Evolutionary conservation across 2,888 invertebrate genomes (phyloP).

Genomic region (Metalampra italica): DNA sequence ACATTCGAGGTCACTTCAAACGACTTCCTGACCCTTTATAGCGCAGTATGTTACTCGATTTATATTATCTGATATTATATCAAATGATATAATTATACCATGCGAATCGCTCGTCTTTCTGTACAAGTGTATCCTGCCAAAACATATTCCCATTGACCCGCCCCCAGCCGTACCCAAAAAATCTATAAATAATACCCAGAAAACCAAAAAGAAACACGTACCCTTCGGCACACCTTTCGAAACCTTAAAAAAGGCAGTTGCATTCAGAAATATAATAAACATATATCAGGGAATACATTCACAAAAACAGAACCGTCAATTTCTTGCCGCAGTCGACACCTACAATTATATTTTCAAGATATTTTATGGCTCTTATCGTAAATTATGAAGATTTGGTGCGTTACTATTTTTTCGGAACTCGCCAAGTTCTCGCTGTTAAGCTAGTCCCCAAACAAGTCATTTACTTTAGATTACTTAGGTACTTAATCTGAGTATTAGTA

Average conservation of each 20-base stretch:
- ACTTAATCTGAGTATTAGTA: no score
- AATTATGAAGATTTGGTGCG: slow-evolving; percentile 28
- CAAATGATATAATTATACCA: no score
- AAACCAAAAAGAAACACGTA: neutral
- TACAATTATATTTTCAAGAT: slow-evolving; percentile 58
- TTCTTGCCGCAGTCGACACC: slow-evolving; percentile 36
- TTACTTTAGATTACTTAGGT: no score
- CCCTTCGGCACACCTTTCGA: neutral
- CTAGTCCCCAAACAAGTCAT: neutral
- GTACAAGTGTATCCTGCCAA: no score
- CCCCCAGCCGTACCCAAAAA: no score
- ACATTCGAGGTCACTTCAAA: no score
- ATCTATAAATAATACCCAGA: no score
- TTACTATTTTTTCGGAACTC: slow-evolving; percentile 1
- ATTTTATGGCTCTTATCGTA: slow-evolving; percentile 45
- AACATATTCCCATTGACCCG: no score
- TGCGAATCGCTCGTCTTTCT: no score
- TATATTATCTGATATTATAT: no score
- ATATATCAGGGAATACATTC: slow-evolving; percentile 1
- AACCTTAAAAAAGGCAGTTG: slow-evolving; percentile 1
- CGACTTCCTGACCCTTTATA: no score
- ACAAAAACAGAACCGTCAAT: slow-evolving; percentile 14
- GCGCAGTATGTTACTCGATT: no score
- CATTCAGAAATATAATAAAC: neutral
- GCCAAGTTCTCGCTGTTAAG: neutral